A percentile compares a stretch with the other conserved stretches of the same genome.
Conservation (phyloP, 2,888 invertebrate genomes). For the Drosophila acutilabella region DNA sequence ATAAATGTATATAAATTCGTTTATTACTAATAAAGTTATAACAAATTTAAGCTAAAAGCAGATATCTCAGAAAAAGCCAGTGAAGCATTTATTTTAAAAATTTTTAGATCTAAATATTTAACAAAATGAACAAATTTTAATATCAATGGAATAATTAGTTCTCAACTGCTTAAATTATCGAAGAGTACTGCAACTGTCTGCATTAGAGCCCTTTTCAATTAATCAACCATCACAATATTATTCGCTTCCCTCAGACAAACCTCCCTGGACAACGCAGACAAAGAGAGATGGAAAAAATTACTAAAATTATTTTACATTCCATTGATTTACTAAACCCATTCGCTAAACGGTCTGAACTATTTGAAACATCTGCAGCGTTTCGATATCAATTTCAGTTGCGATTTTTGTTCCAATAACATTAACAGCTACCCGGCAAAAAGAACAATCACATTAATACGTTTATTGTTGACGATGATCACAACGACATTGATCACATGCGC, state of each 20-base stretch:
- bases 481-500: constrained; percentile 57
- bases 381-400: constrained; percentile 26
- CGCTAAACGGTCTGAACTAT: constrained; percentile 54
- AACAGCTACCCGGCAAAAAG: constrained; percentile 22
- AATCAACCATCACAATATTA: constrained; percentile 29
- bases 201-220: constrained; percentile 3
- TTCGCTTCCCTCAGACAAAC: constrained; percentile 4
- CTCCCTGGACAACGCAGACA: constrained; percentile 10
- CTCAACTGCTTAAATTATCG: too few species aligned
- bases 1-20: too few species aligned
- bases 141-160: too few species aligned
- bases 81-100: too few species aligned
- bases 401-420: constrained; percentile 30
- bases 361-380: constrained; percentile 59
- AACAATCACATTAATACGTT: constrained; percentile 40
- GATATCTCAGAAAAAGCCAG: too few species aligned
- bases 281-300: not conserved
- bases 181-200: constrained; percentile 3
- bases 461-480: constrained; percentile 22
- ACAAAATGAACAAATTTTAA: too few species aligned
- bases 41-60: too few species aligned
- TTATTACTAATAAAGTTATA: too few species aligned
- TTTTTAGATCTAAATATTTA: too few species aligned
- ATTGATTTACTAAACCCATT: constrained; percentile 26
- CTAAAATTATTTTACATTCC: constrained; percentile 34